Base-by-base conservation (phyloP, 2,113 vertebrate genomes). In the Esox niger region DNA sequence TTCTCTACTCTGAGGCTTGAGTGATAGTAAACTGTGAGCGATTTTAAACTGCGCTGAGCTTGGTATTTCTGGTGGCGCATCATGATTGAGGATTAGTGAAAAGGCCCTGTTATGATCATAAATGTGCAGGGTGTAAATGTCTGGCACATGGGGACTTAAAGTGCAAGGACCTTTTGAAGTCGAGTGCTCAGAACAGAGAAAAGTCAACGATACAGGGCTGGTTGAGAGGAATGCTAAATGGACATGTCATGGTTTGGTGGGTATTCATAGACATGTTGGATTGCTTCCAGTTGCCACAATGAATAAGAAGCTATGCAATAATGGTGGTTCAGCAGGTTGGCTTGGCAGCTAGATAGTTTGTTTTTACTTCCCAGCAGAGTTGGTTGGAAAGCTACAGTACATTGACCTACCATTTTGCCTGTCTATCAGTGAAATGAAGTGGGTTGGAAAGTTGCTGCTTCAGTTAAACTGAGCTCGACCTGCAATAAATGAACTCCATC, bases 181-280 rank as follows among this genome's bases (percentile, higher is more conserved):
- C 35, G 25, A 63, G 15, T 4, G 17, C 57, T 15, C 56, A 52
- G 31, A 33, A 72, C 32, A 30, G 38, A 60, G 61, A 46, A 60
- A 72, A 60, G 70, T 72, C 63, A 66, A 46, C 70, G 61, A 46
- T 54, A 26, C n/a, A 52, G 55, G 1, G n/a, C 21, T 21, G 26
- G 70, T 38, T 66, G 63, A 66, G 43, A 46, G 32, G 63, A 55
- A 65, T 38, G 29, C 56, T 72, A 72, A 72, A 66, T 60, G 55
- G 63, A 60, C 62, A 38, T 60, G 57, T 35, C 56, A 60, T 61
- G 70, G 56, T 61, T 72, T 72, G 66, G 58, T 72, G 63, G 70
- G 25, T 61, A 72, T 66, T 64, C 62, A 71, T 64, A 33, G 35
- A 30, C 20, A 32, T 59, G 69, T n/a, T 58, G 54, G 30, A 64